Base-by-base conservation (phyloP, 2,113 vertebrate genomes). In the Equus quagga region DNA sequence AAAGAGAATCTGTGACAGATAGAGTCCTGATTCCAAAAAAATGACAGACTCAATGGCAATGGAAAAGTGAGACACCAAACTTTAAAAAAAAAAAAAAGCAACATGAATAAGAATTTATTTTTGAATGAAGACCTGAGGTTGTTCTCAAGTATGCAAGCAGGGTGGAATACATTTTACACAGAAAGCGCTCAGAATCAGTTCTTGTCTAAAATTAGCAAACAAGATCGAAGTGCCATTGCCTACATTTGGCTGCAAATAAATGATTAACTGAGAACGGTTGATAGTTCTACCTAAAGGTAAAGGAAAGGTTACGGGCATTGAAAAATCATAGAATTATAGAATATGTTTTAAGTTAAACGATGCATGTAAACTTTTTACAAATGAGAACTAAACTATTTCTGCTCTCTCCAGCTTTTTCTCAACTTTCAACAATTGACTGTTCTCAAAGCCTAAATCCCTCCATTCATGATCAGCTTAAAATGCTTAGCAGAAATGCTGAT, bases 391-490 rank as follows among this genome's bases (percentile, higher is more conserved):
- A 85, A 51, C 19, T 31, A 41, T 33, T 82, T 65, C 49, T 91
- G 17, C 11, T 82, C 8, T 41, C 7, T 76, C 24, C 46, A 41
- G 23, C 28, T 92, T 94, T 64, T 73, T 26, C 54, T 70, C 80
- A 56, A 56, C 17, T 70, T 92, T 92, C 64, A 96, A 24, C 2
- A 26, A n/a, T 5, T 84, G 92, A 9, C 31, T 94, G 0, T 89
- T 75, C 41, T 97, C 26, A 93, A 87, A 91, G 41, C 12, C 44
- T 83, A 70, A 94, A 86, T 80, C 67, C 46, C 36, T 91, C 44
- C 60, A 46, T 64, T 96, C 19, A 46, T 76, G 86, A 31, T 73
- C 54, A 78, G 1, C 23, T 56, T 79, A 87, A 82, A 56, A 65
- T 83, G 13, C 6, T 94, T n/a, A 73, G 51, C 31, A 75, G 56